These are phyloP conservation scores for Tricholaema leucomelas DNA, from an alignment of 2,113 vertebrate genomes.

Conservation along the genomic window DNA sequence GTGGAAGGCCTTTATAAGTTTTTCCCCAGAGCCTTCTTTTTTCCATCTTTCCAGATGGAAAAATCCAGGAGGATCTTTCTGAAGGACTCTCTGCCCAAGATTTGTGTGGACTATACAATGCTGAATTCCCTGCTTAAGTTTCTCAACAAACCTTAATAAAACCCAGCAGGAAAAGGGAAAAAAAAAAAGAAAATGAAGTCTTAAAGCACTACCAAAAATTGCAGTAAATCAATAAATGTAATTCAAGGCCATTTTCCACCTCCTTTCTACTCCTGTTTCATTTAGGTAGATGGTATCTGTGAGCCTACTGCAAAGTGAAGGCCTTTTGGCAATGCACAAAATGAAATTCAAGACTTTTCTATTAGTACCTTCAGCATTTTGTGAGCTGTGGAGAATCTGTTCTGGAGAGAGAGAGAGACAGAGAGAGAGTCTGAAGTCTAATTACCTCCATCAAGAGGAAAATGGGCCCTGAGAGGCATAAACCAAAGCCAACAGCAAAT, in stretches of 20 bases:
- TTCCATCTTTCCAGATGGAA: background rate
- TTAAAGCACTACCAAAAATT: background rate
- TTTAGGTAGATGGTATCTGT: background rate
- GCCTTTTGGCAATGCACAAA: background rate
- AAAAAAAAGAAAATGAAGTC: background rate
- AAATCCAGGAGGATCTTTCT: background rate
- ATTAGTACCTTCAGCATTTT: background rate
- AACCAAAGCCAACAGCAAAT: background rate
- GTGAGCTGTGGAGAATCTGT: background rate
- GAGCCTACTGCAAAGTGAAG: background rate
- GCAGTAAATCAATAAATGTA: background rate
- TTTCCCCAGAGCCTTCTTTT: no score
- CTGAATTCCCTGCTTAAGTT: background rate
- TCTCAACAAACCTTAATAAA: background rate
- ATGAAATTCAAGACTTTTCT: background rate
- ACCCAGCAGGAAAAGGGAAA: background rate
- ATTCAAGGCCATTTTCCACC: background rate
- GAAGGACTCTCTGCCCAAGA: background rate
- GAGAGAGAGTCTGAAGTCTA: constrained; percentile 1
- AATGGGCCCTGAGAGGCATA: background rate
- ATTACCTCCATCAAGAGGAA: constrained; percentile 16
- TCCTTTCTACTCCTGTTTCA: background rate
- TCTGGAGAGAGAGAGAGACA: background rate
- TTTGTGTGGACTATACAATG: background rate
- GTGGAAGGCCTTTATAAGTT: no score